phyloP scores from a whole-genome alignment of 2,888 invertebrate species.

The Synergus japonicus region DNA sequence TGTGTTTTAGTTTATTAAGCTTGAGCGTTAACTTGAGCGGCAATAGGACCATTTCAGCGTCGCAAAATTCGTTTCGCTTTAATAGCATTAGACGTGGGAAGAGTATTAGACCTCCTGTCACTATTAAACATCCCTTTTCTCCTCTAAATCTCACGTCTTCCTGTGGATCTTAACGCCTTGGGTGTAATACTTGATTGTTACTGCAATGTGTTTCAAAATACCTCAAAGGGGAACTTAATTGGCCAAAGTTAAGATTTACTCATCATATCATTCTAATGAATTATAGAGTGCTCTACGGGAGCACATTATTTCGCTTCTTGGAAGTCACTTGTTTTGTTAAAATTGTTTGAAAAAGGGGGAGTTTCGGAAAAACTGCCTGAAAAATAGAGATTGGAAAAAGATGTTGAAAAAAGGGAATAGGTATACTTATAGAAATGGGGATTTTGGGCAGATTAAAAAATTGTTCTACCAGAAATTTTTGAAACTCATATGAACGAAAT shows the following conservation, averaged over 20 bases:
- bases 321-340: too few species aligned
- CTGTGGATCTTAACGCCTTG: not conserved
- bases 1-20: constrained; percentile 53
- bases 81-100: constrained; percentile 52
- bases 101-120: constrained; percentile 48
- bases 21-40: constrained; percentile 50
- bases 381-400: too few species aligned
- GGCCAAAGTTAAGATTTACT: constrained; percentile 7
- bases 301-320: too few species aligned
- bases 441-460: too few species aligned
- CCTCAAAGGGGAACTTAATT: constrained; percentile 10
- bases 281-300: too few species aligned
- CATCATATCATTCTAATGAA: too few species aligned
- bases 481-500: too few species aligned
- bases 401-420: too few species aligned
- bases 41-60: constrained; percentile 49
- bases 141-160: constrained; percentile 43
- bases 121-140: constrained; percentile 50
- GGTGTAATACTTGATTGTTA: constrained; percentile 12
- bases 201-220: not conserved
- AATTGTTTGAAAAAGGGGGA: too few species aligned
- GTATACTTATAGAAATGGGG: too few species aligned
- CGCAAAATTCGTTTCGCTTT: constrained; percentile 54
- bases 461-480: too few species aligned
- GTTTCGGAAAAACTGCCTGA: too few species aligned